Conservation (phyloP, 2,888 invertebrate species). For the Seira ritae region DNA sequence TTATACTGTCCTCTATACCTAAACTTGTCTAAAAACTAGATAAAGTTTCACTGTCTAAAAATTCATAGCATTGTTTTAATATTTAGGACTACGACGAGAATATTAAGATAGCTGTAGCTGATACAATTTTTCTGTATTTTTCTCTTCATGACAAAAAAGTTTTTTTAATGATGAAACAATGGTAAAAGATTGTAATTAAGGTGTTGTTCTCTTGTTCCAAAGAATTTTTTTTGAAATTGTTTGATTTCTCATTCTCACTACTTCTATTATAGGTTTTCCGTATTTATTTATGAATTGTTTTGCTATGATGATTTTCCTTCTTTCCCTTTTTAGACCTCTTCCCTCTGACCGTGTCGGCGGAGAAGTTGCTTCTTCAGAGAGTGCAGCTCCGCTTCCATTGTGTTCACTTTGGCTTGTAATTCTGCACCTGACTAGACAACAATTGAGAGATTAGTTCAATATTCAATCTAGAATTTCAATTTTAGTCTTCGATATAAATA, state of each 20-base stretch:
- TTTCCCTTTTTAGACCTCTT: constrained; percentile 61
- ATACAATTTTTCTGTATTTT: neutral
- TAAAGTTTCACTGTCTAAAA: neutral
- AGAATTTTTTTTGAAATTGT: neutral
- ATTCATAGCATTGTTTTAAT: constrained; percentile 2
- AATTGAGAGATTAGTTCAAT: constrained; percentile 16
- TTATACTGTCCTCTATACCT: no score
- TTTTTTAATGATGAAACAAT: constrained; percentile 30
- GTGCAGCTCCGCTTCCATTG: constrained; percentile 72
- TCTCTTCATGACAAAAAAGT: neutral
- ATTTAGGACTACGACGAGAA: neutral
- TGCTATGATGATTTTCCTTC: neutral
- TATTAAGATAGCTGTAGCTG: neutral
- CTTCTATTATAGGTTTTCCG: neutral
- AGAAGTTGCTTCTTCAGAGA: constrained; percentile 71
- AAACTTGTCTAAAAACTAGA: neutral
- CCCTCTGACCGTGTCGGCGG: constrained; percentile 67
- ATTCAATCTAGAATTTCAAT: neutral
- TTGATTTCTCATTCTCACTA: neutral
- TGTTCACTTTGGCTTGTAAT: constrained; percentile 71
- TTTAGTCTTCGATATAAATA: no score
- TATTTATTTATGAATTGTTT: constrained; percentile 8
- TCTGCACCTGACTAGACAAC: constrained; percentile 64
- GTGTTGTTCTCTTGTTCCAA: no score
- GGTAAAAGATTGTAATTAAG: constrained; percentile 35